Evolutionary conservation across 1,140 invertebrate species (phyloP), one percentile per base, ranked within the genome.

Genomic region (Papilio xuthus): DNA sequence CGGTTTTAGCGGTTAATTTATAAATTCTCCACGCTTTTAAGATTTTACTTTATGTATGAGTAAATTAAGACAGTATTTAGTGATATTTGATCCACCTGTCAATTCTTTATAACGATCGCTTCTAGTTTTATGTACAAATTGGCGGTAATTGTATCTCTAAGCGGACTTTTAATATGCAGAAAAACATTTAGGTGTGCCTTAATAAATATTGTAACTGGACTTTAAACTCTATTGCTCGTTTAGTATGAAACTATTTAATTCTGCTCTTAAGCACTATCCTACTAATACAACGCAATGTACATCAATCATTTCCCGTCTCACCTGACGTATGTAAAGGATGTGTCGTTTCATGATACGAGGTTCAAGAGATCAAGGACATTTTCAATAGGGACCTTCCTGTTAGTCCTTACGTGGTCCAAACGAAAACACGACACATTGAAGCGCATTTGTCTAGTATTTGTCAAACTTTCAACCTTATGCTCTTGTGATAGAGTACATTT

Each of bases 301-400:
- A 67, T 67, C 23, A 63, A 63, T 63, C 23, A 67, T 67, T 79
- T 79, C 79, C 72, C 80, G 79, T 80, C 56, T 83, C 83, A 86
- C 81, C 77, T 81, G 77, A 56, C 80, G 77, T 83, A 74, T 71
- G 20, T 28, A 73, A 73, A 47, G 37, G 80, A 76, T 74, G 50
- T 47, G 71, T 56, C 53, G 73, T 60, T 75, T 75, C 53, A 56
- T 13, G 47, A 50, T 75, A 60, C 80, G 81, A 83, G 81, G 86
- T 87, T 87, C 87, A 88, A 81, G 79, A 83, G 85, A 90, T 90
- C 88, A 91, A 90, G 88, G 89, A 81, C 87, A 44, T 42, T 56
- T 69, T 86, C 84, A 91, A 90, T 89, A 85, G 86, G 86, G 86
- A 75, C 83, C 89, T 91, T 91, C 90, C 90, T 91, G 90, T 90